These are phyloP conservation scores for Lophius americanus DNA, from an alignment of 2,797 vertebrate species.

Conservation along the genomic window DNA sequence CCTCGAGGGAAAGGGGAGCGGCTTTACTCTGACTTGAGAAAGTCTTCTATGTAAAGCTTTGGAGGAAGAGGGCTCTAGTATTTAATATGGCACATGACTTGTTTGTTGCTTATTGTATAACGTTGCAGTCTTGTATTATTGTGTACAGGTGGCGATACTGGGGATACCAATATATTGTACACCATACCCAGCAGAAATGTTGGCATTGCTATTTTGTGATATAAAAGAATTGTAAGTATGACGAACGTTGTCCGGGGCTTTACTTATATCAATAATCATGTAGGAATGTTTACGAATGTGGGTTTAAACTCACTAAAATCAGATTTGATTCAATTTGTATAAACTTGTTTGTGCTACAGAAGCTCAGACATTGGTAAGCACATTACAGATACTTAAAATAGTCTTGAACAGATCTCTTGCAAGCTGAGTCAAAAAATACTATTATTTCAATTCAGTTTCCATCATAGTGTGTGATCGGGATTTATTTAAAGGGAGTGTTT, in stretches of 20 bases:
- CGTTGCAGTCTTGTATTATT: conserved; percentile 62
- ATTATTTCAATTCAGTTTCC: too few species aligned
- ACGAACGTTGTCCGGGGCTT: conserved; percentile 80
- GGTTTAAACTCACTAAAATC: conserved; percentile 85
- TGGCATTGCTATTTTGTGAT: conserved; percentile 87
- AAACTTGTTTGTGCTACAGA: conserved; percentile 25
- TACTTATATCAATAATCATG: conserved; percentile 83
- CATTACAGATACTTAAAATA: too few species aligned
- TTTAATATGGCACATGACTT: conserved; percentile 57
- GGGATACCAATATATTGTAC: conserved; percentile 70
- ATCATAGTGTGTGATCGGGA: too few species aligned
- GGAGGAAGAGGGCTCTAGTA: conserved; percentile 79
- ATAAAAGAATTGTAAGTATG: conserved; percentile 86
- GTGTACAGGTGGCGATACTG: conserved; percentile 36
- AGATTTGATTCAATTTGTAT: conserved; percentile 72
- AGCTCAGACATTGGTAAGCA: not conserved
- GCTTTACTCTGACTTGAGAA: conserved; percentile 49
- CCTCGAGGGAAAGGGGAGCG: conserved; percentile 59
- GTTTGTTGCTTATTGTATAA: conserved; percentile 62
- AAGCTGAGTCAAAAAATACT: too few species aligned
- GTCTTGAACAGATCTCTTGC: too few species aligned
- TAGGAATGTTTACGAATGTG: conserved; percentile 81
- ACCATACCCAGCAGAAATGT: conserved; percentile 75
- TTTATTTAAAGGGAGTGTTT: too few species aligned
- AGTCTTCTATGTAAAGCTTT: conserved; percentile 51